phyloP scores from a whole-genome alignment of 2,888 invertebrate genomes.

The Andrena bucephala region DNA sequence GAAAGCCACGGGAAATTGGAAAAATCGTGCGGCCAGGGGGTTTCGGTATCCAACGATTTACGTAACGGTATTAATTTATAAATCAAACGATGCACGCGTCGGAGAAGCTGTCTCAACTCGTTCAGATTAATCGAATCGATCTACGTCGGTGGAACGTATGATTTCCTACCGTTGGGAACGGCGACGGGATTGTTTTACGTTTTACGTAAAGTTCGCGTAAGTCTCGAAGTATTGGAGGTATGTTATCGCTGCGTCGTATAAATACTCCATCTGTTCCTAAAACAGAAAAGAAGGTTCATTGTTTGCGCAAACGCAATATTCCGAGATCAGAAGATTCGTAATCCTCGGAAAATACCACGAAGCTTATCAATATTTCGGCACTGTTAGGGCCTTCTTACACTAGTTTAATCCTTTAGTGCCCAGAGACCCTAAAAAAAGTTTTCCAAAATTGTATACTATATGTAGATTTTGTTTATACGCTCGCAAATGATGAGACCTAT shows the following conservation, averaged over 20 bases:
- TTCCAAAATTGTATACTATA: too few species aligned
- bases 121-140: conserved; percentile 24
- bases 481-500: too few species aligned
- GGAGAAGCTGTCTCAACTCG: conserved; percentile 6
- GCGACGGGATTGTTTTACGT: conserved; percentile 30
- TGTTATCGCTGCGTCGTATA: conserved; percentile 82
- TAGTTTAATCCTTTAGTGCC: too few species aligned
- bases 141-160: conserved; percentile 10
- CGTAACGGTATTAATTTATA: conserved; percentile 37
- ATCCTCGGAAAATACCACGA: too few species aligned
- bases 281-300: conserved; percentile 44
- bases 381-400: too few species aligned
- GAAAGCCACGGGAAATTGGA: conserved; percentile 33
- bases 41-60: conserved; percentile 16
- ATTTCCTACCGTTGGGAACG: neutral
- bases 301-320: too few species aligned
- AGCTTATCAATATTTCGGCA: too few species aligned
- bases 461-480: too few species aligned
- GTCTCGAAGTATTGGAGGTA: conserved; percentile 81
- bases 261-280: conserved; percentile 83
- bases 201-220: conserved; percentile 80
- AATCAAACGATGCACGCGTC: neutral
- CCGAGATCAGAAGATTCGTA: too few species aligned
- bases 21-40: conserved; percentile 16
- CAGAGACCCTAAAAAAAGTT: too few species aligned